Conservation (phyloP, 2,797 vertebrate species). For the Pelobates cultripes region DNA sequence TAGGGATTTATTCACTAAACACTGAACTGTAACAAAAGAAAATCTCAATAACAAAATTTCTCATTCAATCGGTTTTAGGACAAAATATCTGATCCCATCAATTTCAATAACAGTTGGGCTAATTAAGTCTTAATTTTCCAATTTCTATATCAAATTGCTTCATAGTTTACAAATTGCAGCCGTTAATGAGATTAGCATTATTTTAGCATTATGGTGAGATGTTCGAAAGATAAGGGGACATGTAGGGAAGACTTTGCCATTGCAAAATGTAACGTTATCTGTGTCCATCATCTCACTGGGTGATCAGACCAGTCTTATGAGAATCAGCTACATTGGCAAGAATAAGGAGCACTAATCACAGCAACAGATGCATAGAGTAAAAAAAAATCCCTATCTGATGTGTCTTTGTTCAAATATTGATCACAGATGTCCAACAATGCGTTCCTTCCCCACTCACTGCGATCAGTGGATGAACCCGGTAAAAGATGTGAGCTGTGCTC, state of each 20-base stretch:
- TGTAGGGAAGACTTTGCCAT: not conserved
- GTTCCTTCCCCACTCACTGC: slow-evolving; percentile 43
- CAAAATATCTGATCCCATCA: no score
- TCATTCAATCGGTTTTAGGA: no score
- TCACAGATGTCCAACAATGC: slow-evolving; percentile 54
- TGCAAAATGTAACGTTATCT: not conserved
- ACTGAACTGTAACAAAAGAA: no score
- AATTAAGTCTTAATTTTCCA: no score
- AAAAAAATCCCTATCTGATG: slow-evolving; percentile 37
- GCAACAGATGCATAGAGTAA: slow-evolving; percentile 40
- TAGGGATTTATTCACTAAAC: no score
- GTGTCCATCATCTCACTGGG: slow-evolving; percentile 21
- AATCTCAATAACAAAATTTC: no score
- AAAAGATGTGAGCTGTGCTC: slow-evolving; percentile 40
- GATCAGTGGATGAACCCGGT: slow-evolving; percentile 41
- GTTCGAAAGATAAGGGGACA: not conserved
- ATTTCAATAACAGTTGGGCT: no score
- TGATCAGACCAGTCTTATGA: slow-evolving; percentile 23
- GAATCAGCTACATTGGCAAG: slow-evolving; percentile 19
- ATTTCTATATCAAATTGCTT: no score
- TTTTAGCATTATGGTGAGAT: not conserved
- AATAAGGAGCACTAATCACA: slow-evolving; percentile 45
- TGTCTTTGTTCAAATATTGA: slow-evolving; percentile 57
- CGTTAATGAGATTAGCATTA: not conserved
- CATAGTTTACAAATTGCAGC: not conserved